Evolutionary conservation across 2,113 vertebrate species (phyloP).

Genomic region (Barnardius zonarius): DNA sequence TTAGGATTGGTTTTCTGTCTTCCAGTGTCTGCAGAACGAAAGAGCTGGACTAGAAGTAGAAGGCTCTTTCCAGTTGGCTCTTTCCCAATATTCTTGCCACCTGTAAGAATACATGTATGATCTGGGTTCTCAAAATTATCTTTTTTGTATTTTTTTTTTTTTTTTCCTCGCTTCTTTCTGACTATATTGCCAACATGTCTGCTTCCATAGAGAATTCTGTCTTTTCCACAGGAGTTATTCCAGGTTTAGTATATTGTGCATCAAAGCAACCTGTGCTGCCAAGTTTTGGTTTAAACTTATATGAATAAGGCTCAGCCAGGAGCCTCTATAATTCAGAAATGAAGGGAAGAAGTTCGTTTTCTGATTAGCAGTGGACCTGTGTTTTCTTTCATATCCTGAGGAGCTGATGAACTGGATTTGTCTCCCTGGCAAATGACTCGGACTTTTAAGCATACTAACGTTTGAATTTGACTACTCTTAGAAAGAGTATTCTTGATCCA

Average conservation of each 20-base stretch:
- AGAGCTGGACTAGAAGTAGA: neutral
- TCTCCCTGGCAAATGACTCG: accelerated
- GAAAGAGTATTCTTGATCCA: neutral
- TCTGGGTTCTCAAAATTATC: neutral
- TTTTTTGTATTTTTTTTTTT: neutral
- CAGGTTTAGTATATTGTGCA: neutral
- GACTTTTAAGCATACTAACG: neutral
- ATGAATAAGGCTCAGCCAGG: neutral
- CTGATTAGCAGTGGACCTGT: neutral
- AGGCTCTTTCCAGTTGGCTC: neutral
- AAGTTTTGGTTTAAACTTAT: neutral
- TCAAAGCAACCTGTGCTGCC: neutral
- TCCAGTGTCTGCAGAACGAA: neutral
- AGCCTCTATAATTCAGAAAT: neutral
- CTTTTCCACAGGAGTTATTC: neutral
- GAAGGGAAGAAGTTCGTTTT: neutral
- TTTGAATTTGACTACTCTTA: neutral
- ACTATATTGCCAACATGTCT: neutral
- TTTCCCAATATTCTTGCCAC: neutral
- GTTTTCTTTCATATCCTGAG: neutral
- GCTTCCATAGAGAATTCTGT: neutral
- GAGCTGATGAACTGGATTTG: neutral
- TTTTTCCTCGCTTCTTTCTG: neutral
- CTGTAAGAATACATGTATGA: neutral
- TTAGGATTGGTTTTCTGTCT: neutral